Conservation (phyloP, 2,113 vertebrate species). For the Bolborhynchus lineola region DNA sequence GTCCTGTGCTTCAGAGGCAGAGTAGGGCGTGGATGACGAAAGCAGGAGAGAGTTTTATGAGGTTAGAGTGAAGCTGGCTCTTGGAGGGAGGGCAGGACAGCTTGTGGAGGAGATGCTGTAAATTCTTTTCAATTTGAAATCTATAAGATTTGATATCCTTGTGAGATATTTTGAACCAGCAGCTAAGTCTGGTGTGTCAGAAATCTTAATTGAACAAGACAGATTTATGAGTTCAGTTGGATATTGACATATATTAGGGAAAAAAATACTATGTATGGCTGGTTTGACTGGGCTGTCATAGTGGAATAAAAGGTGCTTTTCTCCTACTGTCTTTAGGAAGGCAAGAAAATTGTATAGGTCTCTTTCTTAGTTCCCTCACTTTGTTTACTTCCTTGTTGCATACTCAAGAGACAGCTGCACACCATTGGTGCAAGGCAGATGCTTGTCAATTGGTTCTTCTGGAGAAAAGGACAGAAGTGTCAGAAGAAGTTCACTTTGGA, state of each 20-base stretch:
- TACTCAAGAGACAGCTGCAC: background rate
- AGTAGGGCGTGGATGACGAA: background rate
- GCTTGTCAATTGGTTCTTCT: background rate
- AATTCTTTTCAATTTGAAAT: background rate
- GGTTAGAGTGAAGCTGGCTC: background rate
- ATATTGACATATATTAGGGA: background rate
- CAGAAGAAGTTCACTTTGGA: background rate
- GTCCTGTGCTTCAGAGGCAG: background rate
- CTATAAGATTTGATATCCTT: background rate
- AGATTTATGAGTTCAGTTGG: background rate
- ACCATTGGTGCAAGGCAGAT: background rate
- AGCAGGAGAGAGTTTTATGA: background rate
- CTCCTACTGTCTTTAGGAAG: background rate
- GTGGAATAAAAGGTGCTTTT: background rate
- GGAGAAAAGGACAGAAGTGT: background rate
- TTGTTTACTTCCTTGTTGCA: background rate
- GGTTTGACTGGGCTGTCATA: background rate
- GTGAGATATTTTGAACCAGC: background rate
- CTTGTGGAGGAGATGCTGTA: background rate
- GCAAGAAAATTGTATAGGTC: background rate
- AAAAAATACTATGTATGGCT: background rate
- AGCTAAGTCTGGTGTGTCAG: background rate
- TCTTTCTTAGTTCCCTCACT: background rate
- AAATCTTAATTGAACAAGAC: conserved; percentile 8
- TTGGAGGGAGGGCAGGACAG: background rate